Evolutionary conservation across 2,797 vertebrate species (phyloP).

Genomic region (Sarcoramphus papa): DNA sequence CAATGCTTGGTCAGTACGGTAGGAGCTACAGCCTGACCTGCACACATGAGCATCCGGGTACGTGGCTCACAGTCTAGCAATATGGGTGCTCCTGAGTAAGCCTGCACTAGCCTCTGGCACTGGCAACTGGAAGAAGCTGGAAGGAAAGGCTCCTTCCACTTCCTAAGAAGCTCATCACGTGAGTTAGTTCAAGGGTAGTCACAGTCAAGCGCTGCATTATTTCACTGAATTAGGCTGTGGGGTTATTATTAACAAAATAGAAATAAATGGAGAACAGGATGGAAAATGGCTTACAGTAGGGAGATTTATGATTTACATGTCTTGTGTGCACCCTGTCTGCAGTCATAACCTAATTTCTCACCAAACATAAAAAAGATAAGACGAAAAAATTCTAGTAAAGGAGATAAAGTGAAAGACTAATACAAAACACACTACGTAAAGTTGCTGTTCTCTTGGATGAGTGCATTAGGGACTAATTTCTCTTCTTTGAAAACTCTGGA

Average conservation of each 20-base stretch:
- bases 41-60: fast-evolving
- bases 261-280: conserved; percentile 25
- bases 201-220: neutral
- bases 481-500: conserved; percentile 3
- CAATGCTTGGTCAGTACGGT: neutral
- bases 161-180: neutral
- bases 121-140: neutral
- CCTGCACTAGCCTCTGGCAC: fast-evolving
- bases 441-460: conserved; percentile 22
- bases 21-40: neutral
- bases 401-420: conserved; percentile 4
- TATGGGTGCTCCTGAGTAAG: neutral
- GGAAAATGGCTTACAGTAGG: neutral
- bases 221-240: neutral
- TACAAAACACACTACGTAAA: conserved; percentile 2
- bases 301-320: neutral
- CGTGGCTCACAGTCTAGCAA: fast-evolving
- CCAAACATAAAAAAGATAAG: neutral
- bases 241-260: neutral
- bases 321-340: neutral
- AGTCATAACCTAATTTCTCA: neutral
- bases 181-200: neutral
- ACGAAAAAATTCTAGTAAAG: neutral
- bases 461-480: neutral
- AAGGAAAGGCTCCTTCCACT: neutral